Conservation (phyloP, 2,113 vertebrate genomes). For the Plestiodon gilberti region DNA sequence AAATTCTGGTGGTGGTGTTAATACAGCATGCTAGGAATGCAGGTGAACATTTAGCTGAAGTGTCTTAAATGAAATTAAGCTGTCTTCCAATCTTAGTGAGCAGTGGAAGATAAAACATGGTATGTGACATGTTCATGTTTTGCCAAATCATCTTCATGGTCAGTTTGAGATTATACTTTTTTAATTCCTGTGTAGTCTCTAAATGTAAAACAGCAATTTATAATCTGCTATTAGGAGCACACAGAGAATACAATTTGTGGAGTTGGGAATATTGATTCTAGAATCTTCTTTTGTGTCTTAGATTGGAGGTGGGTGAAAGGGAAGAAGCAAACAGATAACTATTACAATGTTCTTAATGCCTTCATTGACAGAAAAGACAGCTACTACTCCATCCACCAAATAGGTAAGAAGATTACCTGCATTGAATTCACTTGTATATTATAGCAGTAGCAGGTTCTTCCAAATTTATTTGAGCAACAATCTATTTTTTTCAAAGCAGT, state of each 20-base stretch:
- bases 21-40: not conserved
- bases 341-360: constrained; percentile 90
- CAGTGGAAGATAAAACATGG: not conserved
- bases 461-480: not conserved
- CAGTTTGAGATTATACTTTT: not conserved
- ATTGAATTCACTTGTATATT: rapidly evolving
- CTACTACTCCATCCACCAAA: constrained; percentile 98
- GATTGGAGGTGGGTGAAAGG: constrained; percentile 93
- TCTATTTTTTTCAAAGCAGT: not conserved
- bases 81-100: not conserved
- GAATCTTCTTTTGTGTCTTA: constrained; percentile 47
- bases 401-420: constrained; percentile 80
- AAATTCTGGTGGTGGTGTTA: not conserved
- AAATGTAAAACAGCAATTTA: not conserved
- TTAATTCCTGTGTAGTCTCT: not conserved
- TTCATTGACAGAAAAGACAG: constrained; percentile 98
- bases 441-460: not conserved
- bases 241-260: not conserved
- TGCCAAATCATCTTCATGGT: not conserved
- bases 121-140: not conserved
- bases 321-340: constrained; percentile 86
- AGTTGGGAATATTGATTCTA: not conserved
- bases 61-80: not conserved
- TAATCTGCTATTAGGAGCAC: not conserved
- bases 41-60: not conserved